Evolutionary conservation across 2,113 vertebrate species (phyloP).

Genomic region (Pachycephala philippinensis): DNA sequence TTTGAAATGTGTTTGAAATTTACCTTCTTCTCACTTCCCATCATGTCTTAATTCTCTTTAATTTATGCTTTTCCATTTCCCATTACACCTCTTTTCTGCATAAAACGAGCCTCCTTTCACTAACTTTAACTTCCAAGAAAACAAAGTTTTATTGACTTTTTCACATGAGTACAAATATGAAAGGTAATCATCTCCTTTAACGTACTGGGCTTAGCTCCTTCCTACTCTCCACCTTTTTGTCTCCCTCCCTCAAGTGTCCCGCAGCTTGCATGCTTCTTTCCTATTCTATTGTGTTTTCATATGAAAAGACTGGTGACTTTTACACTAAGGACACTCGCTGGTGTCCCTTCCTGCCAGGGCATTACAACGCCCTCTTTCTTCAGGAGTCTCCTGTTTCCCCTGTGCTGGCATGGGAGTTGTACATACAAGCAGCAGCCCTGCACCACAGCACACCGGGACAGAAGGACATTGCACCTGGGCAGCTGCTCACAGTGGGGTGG

Average conservation of each 20-base stretch:
- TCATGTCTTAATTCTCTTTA: neutral
- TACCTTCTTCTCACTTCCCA: neutral
- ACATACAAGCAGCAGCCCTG: neutral
- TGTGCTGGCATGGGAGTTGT: neutral
- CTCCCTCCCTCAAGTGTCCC: neutral
- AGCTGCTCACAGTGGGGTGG: neutral
- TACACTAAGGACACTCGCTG: neutral
- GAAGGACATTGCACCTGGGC: fast-evolving
- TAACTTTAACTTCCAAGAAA: neutral
- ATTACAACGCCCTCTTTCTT: neutral
- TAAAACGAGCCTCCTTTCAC: neutral
- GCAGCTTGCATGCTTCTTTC: neutral
- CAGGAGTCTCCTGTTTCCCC: neutral
- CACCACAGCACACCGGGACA: neutral
- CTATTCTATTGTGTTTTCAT: neutral
- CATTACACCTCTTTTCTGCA: neutral
- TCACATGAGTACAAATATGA: neutral
- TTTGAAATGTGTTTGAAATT: neutral
- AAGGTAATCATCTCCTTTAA: neutral
- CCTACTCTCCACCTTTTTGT: neutral
- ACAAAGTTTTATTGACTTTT: neutral
- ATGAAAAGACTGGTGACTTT: neutral
- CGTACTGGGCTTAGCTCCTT: neutral
- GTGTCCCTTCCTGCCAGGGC: neutral
- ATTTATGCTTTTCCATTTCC: neutral